These are phyloP conservation scores for Microtus richardsoni DNA, from an alignment of 2,113 vertebrate species.

Conservation along the genomic window DNA sequence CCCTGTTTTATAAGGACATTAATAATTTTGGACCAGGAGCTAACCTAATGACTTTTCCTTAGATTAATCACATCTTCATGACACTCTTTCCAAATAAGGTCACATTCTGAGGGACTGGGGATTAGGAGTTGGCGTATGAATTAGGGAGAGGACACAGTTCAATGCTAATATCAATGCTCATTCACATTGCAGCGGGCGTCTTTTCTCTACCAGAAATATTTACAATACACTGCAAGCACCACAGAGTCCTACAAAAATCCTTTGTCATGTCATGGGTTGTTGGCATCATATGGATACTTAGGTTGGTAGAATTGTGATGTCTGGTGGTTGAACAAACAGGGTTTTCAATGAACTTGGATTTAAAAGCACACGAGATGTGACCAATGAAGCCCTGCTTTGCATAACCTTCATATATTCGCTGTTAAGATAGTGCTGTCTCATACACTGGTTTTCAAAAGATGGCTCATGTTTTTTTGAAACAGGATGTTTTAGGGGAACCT, in stretches of 20 bases:
- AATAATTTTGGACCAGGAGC: background rate
- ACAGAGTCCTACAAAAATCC: background rate
- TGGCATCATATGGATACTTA: background rate
- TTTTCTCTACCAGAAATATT: background rate
- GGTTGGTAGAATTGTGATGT: background rate
- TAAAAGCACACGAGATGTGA: background rate
- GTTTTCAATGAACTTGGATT: slow-evolving; percentile 35
- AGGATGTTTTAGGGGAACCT: background rate
- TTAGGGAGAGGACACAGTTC: background rate
- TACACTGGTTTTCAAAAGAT: background rate
- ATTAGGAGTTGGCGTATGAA: background rate
- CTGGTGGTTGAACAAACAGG: background rate
- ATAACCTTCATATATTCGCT: background rate
- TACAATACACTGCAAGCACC: background rate
- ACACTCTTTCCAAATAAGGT: slow-evolving; percentile 19
- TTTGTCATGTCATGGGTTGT: background rate
- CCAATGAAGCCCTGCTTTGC: background rate
- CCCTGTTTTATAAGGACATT: slow-evolving; percentile 14
- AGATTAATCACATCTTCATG: background rate
- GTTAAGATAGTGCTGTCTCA: slow-evolving; percentile 1
- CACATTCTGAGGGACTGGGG: background rate
- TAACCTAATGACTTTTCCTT: background rate
- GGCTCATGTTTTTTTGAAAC: slow-evolving; percentile 15
- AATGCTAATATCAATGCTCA: background rate
- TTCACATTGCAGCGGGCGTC: background rate